These are phyloP conservation scores for Coranthus polyacanthus DNA, from an alignment of 2,797 vertebrate species.

Conservation along the genomic window DNA sequence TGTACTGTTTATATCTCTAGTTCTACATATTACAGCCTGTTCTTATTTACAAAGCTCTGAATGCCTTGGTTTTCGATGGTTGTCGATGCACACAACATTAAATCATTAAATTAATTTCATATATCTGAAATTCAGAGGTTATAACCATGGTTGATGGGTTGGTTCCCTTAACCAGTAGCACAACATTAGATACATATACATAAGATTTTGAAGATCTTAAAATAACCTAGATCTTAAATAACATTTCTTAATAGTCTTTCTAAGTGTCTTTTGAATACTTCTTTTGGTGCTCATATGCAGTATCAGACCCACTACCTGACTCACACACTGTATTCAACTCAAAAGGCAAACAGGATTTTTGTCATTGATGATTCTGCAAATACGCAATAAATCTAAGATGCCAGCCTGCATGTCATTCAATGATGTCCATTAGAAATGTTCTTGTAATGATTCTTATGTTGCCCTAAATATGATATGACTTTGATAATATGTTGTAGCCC, in stretches of 20 bases:
- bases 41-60: not conserved
- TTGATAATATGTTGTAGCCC: slow-evolving; percentile 57
- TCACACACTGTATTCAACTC: too few relatives aligned
- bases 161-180: slow-evolving; percentile 15
- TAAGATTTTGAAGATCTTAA: slow-evolving; percentile 24
- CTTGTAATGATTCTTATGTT: slow-evolving; percentile 41
- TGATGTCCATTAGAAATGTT: slow-evolving; percentile 39
- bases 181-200: slow-evolving; percentile 7
- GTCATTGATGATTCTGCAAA: not conserved
- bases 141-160: slow-evolving; percentile 4
- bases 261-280: slow-evolving; percentile 3
- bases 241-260: not conserved
- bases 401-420: slow-evolving; percentile 53
- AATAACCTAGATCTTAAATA: not conserved
- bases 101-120: not conserved
- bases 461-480: slow-evolving; percentile 38
- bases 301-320: not conserved
- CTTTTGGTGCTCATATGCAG: slow-evolving; percentile 1
- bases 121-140: not conserved
- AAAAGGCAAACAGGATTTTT: not conserved
- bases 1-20: too few relatives aligned
- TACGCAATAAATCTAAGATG: slow-evolving; percentile 4
- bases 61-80: not conserved
- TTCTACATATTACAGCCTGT: too few relatives aligned
- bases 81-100: not conserved